Evolutionary conservation across 2,113 vertebrate species (phyloP), one percentile per base, ranked within the genome.

Genomic region (Pedionomus torquatus): DNA sequence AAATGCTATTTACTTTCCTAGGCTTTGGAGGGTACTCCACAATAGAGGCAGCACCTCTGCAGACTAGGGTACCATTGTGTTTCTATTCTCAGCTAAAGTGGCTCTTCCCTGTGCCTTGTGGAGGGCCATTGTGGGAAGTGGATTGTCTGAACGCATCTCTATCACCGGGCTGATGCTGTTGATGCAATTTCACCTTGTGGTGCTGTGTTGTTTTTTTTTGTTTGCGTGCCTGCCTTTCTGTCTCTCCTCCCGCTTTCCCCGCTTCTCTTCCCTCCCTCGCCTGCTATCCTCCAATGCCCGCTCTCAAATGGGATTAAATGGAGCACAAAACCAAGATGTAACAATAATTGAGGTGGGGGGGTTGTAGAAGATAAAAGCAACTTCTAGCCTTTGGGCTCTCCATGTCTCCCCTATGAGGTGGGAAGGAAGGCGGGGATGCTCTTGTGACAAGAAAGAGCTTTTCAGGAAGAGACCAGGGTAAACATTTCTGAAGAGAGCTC

Each of bases 241-340:
- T 46, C 65, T 78, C 89, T 31, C 64, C 66, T 20, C 65, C 80
- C 9, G 26, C 83, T 93, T 74, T 79, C 48, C 57, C 31, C 0
- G 0, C 7, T 87, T 48, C 85, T 48, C 68, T 51, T 28, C 60
- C 66, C 63, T 55, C 61, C 46, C 78, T 71, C 78, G 63, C 55
- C 82, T 0, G 10, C 55, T 85, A 23, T 87, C 94, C 94, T 95
- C 83, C 89, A 5, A 3, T 93, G 95, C 90, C 90, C 86, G 84
- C 61, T 75, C 86, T 90, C 83, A 93, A 95, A 97, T 48, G 80
- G 80, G 90, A 96, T 95, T 97, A 91, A 96, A 96, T 94, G 90
- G 96, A 97, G 94, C 96, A 93, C 86, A 92, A 95, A 94, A 96
- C 94, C 92, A 72, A 76, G 89, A 82, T 87, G 72, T 52, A 61